These are phyloP conservation scores for Liopterus haemorrhoidalis DNA, from an alignment of 2,888 invertebrate genomes.

Conservation along the genomic window DNA sequence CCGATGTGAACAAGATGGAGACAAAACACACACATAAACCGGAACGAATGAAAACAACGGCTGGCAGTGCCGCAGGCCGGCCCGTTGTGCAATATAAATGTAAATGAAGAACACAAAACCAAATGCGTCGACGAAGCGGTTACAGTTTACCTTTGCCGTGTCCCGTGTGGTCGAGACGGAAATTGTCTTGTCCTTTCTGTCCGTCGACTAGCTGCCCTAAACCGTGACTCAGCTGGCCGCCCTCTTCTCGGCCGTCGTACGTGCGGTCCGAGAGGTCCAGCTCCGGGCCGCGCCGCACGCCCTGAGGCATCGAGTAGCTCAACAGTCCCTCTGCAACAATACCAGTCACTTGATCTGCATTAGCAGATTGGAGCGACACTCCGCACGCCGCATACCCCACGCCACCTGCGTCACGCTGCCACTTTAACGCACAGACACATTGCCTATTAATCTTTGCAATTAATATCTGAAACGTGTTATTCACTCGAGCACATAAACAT, in stretches of 20 bases:
- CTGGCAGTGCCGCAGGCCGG: conserved; percentile 23
- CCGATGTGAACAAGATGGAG: conserved; percentile 32
- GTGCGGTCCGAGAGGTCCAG: conserved; percentile 71
- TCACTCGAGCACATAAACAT: conserved; percentile 3
- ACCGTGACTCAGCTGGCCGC: conserved; percentile 60
- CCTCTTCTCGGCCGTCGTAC: conserved; percentile 68
- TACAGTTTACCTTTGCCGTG: conserved; percentile 57
- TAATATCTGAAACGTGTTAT: conserved; percentile 27
- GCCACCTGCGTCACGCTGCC: conserved; percentile 17
- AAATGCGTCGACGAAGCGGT: conserved; percentile 10
- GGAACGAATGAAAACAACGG: conserved; percentile 36
- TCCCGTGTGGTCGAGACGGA: conserved; percentile 59
- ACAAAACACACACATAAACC: conserved; percentile 38
- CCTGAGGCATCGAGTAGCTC: conserved; percentile 74
- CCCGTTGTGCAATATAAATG: conserved; percentile 39
- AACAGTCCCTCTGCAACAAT: conserved; percentile 63
- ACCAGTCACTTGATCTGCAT: too few relatives aligned
- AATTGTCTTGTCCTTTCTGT: conserved; percentile 68
- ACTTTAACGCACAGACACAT: conserved; percentile 7
- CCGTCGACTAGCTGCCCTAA: conserved; percentile 76
- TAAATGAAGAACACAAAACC: conserved; percentile 34
- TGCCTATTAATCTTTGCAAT: conserved; percentile 33
- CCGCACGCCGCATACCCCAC: too few relatives aligned
- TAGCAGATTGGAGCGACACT: conserved; percentile 18
- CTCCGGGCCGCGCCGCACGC: conserved; percentile 62